Conservation (phyloP, 2,888 invertebrate genomes). For the Diabrotica balteata region DNA sequence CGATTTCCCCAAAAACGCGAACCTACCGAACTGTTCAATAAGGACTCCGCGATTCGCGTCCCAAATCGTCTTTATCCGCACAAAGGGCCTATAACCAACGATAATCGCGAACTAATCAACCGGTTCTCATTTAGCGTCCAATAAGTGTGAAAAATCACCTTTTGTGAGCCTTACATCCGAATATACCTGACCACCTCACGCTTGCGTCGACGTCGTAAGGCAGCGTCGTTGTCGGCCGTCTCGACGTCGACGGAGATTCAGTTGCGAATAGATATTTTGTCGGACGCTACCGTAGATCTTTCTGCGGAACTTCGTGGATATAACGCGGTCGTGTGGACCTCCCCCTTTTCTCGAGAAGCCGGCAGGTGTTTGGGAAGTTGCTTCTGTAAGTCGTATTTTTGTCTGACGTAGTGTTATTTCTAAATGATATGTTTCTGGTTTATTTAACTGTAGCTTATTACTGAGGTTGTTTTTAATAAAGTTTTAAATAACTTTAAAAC, state of each 20-base stretch:
- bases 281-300: slow-evolving; percentile 1
- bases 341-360: neutral
- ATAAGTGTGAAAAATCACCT: slow-evolving; percentile 16
- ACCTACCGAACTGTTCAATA: too few relatives aligned
- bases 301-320: neutral
- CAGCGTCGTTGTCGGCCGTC: slow-evolving; percentile 24
- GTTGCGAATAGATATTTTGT: slow-evolving; percentile 16
- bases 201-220: slow-evolving; percentile 30
- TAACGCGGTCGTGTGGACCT: neutral
- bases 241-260: slow-evolving; percentile 22
- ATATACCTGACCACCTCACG: slow-evolving; percentile 32
- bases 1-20: too few relatives aligned
- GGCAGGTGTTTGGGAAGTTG: neutral
- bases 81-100: too few relatives aligned
- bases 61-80: too few relatives aligned
- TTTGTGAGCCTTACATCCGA: slow-evolving; percentile 11
- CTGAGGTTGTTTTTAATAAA: too few relatives aligned
- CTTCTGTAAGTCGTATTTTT: too few relatives aligned
- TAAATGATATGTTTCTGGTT: too few relatives aligned
- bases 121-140: neutral
- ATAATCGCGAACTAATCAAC: neutral
- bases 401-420: too few relatives aligned
- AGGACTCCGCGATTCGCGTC: too few relatives aligned
- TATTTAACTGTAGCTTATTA: too few relatives aligned
- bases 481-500: too few relatives aligned